These are phyloP conservation scores for Eurois occulta DNA, from an alignment of 2,888 invertebrate genomes.

Conservation along the genomic window DNA sequence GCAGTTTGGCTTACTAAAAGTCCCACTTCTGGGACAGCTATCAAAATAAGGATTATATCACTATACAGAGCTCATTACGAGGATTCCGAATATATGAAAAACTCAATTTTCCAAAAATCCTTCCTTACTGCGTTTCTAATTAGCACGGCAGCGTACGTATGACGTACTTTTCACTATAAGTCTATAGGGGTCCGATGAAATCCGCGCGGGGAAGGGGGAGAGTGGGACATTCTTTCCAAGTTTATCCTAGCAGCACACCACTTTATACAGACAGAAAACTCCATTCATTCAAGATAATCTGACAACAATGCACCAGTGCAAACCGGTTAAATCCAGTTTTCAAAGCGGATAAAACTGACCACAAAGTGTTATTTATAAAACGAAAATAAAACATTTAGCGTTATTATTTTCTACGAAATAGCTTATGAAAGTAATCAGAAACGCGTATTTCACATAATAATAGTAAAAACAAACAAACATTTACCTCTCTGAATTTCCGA, in stretches of 20 bases:
- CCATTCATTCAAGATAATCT: constrained; percentile 46
- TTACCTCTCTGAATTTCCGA: not conserved
- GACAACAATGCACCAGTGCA: constrained; percentile 35
- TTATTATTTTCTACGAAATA: not conserved
- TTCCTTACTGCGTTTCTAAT: too few relatives aligned
- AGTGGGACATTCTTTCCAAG: constrained; percentile 17
- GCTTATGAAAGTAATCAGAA: not conserved
- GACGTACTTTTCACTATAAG: not conserved
- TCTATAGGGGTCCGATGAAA: not conserved
- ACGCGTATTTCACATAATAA: not conserved
- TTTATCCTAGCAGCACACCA: constrained; percentile 22
- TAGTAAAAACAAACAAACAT: not conserved
- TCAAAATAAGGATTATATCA: too few relatives aligned
- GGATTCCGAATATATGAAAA: too few relatives aligned
- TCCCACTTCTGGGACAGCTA: too few relatives aligned
- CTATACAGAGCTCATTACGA: too few relatives aligned
- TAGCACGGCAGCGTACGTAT: too few relatives aligned
- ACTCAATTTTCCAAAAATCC: too few relatives aligned
- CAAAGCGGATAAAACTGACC: constrained; percentile 27
- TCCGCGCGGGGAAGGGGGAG: not conserved
- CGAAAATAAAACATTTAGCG: constrained; percentile 3
- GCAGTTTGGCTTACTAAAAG: too few relatives aligned
- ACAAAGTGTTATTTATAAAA: not conserved
- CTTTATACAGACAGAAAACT: constrained; percentile 31
- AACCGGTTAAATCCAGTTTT: constrained; percentile 41